Conservation (phyloP, 2,113 vertebrate genomes). For the Ptilorrhoa leucosticta region DNA sequence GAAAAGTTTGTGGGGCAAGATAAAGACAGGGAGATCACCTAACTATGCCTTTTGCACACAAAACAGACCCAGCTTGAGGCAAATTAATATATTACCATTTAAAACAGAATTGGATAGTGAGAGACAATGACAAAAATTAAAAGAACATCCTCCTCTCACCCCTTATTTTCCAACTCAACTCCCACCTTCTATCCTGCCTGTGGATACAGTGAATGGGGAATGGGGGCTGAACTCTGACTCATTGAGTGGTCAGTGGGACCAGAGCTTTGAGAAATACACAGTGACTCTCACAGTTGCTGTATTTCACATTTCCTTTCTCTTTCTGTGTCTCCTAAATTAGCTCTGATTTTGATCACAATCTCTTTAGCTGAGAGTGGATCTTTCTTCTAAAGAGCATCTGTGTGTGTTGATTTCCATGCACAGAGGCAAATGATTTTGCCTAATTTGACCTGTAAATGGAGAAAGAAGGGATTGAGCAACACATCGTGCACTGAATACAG, state of each 20-base stretch:
- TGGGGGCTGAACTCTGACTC: background rate
- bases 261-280: background rate
- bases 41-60: rapidly evolving
- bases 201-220: background rate
- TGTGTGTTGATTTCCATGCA: background rate
- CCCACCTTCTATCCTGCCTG: background rate
- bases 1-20: background rate
- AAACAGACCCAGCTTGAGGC: background rate
- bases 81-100: background rate
- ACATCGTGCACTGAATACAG: background rate
- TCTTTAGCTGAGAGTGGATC: background rate
- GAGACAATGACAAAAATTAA: background rate
- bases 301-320: background rate
- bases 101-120: background rate
- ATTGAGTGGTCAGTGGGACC: background rate
- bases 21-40: background rate
- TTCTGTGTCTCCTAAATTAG: background rate
- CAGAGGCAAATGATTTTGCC: background rate
- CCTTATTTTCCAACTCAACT: background rate
- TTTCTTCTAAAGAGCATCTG: background rate
- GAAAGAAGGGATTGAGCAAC: background rate
- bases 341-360: background rate
- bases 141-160: background rate
- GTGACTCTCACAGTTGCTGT: background rate
- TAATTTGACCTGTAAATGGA: background rate